These are phyloP conservation scores for Merops nubicus DNA, from an alignment of 2,113 vertebrate species.

Conservation along the genomic window DNA sequence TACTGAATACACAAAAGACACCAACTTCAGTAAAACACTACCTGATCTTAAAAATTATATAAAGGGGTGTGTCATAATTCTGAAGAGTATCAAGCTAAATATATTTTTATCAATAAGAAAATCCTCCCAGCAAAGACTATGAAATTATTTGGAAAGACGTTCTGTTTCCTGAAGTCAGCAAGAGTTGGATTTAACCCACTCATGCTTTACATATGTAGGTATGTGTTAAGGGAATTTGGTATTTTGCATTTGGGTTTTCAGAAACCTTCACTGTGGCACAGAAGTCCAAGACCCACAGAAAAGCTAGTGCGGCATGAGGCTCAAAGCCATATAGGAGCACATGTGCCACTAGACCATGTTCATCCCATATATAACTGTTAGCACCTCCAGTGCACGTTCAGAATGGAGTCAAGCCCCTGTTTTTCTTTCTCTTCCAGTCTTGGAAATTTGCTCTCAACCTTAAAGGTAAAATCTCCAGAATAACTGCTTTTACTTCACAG, in stretches of 20 bases:
- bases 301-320: background rate
- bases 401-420: background rate
- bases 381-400: background rate
- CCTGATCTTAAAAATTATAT: background rate
- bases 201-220: background rate
- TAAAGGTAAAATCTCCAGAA: background rate
- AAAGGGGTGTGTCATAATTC: no score
- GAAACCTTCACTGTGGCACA: background rate
- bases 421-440: background rate
- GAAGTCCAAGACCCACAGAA: background rate
- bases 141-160: background rate
- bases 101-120: background rate
- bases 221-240: background rate
- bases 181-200: background rate
- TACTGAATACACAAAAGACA: background rate
- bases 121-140: background rate
- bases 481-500: background rate
- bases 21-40: background rate
- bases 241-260: background rate
- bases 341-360: accelerated
- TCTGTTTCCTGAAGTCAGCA: background rate
- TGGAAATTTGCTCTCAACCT: background rate
- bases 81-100: background rate
- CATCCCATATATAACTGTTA: background rate
- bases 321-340: background rate